Percentiles rank a stretch among this genome's conserved stretches.
These are phyloP conservation scores for Ochropleura leucogaster DNA, from an alignment of 2,888 invertebrate species.

Conservation along the genomic window DNA sequence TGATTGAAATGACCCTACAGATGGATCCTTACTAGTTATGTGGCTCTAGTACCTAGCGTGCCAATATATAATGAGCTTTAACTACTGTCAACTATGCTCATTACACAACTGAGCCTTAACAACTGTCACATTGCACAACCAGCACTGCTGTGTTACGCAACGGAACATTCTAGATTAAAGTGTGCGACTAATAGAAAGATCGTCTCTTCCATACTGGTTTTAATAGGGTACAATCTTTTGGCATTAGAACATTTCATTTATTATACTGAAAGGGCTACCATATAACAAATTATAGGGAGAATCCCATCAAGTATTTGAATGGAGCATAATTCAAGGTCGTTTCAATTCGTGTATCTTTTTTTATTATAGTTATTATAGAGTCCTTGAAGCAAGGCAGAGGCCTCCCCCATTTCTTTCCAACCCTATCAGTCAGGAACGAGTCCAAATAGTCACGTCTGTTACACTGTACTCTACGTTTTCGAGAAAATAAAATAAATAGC, in stretches of 20 bases:
- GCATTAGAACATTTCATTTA: neutral
- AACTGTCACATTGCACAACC: neutral
- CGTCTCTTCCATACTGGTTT: neutral
- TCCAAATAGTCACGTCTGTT: no score
- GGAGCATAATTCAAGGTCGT: conserved; percentile 9
- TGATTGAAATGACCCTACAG: neutral
- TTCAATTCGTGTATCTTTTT: conserved; percentile 5
- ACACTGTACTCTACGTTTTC: no score
- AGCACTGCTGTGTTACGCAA: neutral
- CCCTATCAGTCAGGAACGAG: no score
- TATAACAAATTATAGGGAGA: conserved; percentile 18
- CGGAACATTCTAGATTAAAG: conserved; percentile 10
- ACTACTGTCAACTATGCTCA: neutral
- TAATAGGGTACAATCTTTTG: neutral
- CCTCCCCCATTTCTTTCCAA: no score
- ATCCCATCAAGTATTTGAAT: conserved; percentile 18
- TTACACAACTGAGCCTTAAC: no score
- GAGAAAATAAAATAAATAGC: no score
- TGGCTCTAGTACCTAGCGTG: neutral
- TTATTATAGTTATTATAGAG: neutral
- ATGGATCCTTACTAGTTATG: neutral
- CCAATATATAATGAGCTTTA: neutral
- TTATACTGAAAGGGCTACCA: neutral
- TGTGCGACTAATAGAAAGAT: conserved; percentile 9
- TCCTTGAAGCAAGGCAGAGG: neutral